A percentile compares a stretch with the other conserved stretches of the same genome.
Evolutionary conservation across 2,888 invertebrate genomes (phyloP).

Genomic region (Caenorhabditis japonica): DNA sequence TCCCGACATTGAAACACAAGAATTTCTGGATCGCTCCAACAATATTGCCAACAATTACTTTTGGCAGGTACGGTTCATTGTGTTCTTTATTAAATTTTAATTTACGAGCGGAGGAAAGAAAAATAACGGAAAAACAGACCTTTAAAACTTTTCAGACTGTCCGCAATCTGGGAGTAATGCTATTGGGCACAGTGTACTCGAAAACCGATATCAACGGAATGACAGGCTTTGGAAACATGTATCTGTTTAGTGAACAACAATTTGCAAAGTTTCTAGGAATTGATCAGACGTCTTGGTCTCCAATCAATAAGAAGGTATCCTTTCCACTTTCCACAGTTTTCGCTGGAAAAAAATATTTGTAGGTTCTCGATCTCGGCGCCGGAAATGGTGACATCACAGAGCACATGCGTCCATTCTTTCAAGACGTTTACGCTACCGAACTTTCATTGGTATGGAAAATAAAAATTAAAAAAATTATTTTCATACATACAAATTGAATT

Average conservation of each 20-base stretch:
- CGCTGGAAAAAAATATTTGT: conserved; percentile 50
- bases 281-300: conserved; percentile 46
- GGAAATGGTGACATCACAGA: conserved; percentile 94
- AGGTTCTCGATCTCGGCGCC: conserved; percentile 88
- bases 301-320: conserved; percentile 46
- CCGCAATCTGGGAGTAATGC: conserved; percentile 88
- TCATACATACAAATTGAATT: conserved; percentile 16
- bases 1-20: conserved; percentile 57
- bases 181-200: conserved; percentile 91
- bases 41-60: conserved; percentile 54
- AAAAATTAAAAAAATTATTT: background rate
- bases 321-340: too few relatives aligned
- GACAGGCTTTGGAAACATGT: conserved; percentile 87
- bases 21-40: conserved; percentile 63
- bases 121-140: background rate
- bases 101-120: background rate
- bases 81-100: too few relatives aligned
- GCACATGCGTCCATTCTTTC: conserved; percentile 85
- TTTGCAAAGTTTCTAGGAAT: conserved; percentile 82
- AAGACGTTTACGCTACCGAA: conserved; percentile 87
- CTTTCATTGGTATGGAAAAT: conserved; percentile 82
- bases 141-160: conserved; percentile 84
- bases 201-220: conserved; percentile 95
- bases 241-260: conserved; percentile 89
- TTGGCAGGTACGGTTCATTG: conserved; percentile 56